These are phyloP conservation scores for Notodonta dromedarius DNA, from an alignment of 2,888 invertebrate genomes.

Conservation along the genomic window DNA sequence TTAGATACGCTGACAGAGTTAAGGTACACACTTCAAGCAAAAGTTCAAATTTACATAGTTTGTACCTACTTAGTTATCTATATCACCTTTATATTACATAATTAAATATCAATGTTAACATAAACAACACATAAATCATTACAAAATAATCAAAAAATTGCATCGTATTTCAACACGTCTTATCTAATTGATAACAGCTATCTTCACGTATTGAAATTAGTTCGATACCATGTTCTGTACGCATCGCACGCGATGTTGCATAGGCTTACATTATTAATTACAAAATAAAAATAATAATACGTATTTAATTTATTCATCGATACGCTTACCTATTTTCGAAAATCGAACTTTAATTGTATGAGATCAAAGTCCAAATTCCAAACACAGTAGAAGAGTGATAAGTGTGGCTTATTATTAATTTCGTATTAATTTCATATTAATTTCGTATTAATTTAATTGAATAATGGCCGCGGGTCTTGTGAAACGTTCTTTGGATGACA, in stretches of 20 bases:
- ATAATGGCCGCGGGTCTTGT: constrained; percentile 42
- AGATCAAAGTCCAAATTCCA: neutral
- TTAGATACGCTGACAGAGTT: too few relatives aligned
- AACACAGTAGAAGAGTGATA: too few relatives aligned
- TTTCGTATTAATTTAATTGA: too few relatives aligned
- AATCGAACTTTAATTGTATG: neutral
- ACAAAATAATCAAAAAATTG: constrained; percentile 1
- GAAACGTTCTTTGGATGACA: constrained; percentile 52
- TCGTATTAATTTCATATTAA: constrained; percentile 14
- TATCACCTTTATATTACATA: neutral
- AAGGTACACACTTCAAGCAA: too few relatives aligned
- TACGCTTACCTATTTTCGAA: neutral
- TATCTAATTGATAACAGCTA: constrained; percentile 43
- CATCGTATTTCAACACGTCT: constrained; percentile 14
- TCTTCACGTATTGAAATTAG: constrained; percentile 34
- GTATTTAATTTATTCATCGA: neutral
- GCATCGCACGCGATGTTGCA: constrained; percentile 1
- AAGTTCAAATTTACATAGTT: too few relatives aligned
- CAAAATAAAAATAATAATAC: constrained; percentile 12
- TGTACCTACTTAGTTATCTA: too few relatives aligned
- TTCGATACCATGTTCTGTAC: constrained; percentile 37
- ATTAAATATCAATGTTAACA: neutral
- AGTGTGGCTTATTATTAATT: neutral
- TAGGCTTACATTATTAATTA: constrained; percentile 8
- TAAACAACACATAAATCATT: neutral